Base-by-base conservation (phyloP, 2,888 invertebrate species). In the Ophion obscuratus region DNA sequence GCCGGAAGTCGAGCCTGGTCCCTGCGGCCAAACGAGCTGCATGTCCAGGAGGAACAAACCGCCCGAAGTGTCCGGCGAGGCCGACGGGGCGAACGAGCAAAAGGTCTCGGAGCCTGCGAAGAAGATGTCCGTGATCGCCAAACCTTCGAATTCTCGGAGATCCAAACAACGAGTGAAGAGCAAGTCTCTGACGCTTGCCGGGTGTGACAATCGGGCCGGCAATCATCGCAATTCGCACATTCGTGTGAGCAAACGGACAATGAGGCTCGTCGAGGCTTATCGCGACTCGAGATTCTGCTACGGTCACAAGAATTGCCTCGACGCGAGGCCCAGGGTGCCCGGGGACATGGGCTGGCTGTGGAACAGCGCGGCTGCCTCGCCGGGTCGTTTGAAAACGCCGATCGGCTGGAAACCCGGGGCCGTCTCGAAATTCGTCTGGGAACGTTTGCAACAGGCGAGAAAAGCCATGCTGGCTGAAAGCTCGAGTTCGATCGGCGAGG, bases 331-430 rank as follows among this genome's bases (percentile, higher is more conserved):
- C 84, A 82, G 91, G 44, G 90, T 92, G 7, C 92, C 92, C 4
- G 87, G 89, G 11, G 91, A 92, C 36, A 92, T 92, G 92, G 91
- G 92, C 2, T 90, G 90, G 90, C 74, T 91, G 7, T 91, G 91
- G 91, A 91, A 92, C 71, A 89, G 87, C 27, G 85, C 76, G 17
- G 86, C 90, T 2, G 83, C 53, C 1, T 53, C 87, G 24, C 88
- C 89, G 10, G 89, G 90, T 3, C 88, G 83, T 3, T 53, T 87
- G 7, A 91, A 89, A 84, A 87, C 89, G 1, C 87, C 84, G 17
- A 84, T 90, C 4, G 91, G 91, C 10, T 92, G 92, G 91, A 91
- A 89, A 83, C 92, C 92, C 47, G 91, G 91, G 11, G 91, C 91
- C 0, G 91, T 92, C 77, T 86, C 90, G 6, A 90, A 88, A 85